Base-by-base conservation (phyloP, 2,797 vertebrate genomes). In the Enteromius argenteus region DNA sequence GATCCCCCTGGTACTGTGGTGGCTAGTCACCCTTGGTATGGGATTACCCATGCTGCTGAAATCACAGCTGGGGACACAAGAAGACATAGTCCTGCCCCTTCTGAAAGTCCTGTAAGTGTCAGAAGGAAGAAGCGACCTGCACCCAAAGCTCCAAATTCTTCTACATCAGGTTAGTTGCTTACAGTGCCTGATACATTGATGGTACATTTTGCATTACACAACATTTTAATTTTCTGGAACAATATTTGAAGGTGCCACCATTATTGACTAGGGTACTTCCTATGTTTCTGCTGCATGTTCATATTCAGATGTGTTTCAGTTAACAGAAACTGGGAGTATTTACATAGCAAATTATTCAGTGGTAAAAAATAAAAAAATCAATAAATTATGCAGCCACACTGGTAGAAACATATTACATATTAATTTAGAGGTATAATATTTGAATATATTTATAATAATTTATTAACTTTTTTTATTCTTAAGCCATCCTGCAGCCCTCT, bases 11-110 rank as follows among this genome's bases (percentile, higher is more conserved):
- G 95, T 66, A 58, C 96, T 0, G 73, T 92, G 21, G 90, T 86
- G 62, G 89, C 94, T 5, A 91, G 90, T 83, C 98, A 99, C 85
- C 98, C 98, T 0, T 99, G 98, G 98, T 99, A 99, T 0, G 93
- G 96, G 88, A 99, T 99, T 94, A 96, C 91, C 1, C 89, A 46
- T 66, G 49, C 85, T 0, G 46, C 91, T 8, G 94, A 95, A 1
- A 2, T 87, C 0, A 21, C 94, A 4, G 95, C 91, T 32, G 58
- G 82, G 1, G 91, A 92, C 51, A 84, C 88, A 9, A 94, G 93
- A 64, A 90, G 71, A 53, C 91, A 85, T 39, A 91, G 90, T 87
- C 90, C 91, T 0, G 90, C 92, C 51, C 86, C 88, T 37, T 93
- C 94, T 0, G 90, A 89, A 49, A 94, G 93, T 85, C 93, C 94